phyloP scores from a whole-genome alignment of 2,888 invertebrate genomes.

The Lepidocyrtoides sp. region DNA sequence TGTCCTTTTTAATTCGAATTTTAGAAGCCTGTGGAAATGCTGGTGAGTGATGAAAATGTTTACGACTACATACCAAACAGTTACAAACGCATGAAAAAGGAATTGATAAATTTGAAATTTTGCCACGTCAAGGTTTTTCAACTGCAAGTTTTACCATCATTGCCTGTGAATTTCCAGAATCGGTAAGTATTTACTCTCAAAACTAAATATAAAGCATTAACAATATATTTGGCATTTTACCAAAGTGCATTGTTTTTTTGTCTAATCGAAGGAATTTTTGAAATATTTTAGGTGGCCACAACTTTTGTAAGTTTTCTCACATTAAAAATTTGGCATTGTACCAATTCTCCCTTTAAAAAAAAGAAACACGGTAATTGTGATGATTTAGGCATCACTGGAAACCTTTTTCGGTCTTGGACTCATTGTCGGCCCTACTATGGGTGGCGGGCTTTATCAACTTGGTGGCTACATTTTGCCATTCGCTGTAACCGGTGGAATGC shows the following conservation, averaged over 20 bases:
- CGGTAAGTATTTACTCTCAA: too few relatives aligned
- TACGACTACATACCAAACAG: too few relatives aligned
- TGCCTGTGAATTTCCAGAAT: conserved; percentile 95
- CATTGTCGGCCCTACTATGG: conserved; percentile 88
- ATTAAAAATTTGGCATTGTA: too few relatives aligned
- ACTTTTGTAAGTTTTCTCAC: conserved; percentile 92
- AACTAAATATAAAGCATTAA: too few relatives aligned
- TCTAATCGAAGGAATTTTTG: too few relatives aligned
- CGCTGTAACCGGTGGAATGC: conserved; percentile 86
- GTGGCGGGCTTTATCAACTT: conserved; percentile 87
- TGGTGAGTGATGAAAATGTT: conserved; percentile 87
- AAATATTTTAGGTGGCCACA: too few relatives aligned
- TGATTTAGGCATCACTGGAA: conserved; percentile 88
- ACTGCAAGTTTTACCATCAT: conserved; percentile 95
- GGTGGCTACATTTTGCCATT: conserved; percentile 88
- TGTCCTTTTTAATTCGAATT: conserved; percentile 93
- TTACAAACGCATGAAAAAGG: too few relatives aligned
- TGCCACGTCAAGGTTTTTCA: conserved; percentile 88
- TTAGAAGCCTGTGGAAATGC: conserved; percentile 95
- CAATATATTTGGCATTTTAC: too few relatives aligned
- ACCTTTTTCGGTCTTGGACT: conserved; percentile 88
- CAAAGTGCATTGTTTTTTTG: too few relatives aligned
- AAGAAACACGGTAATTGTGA: too few relatives aligned
- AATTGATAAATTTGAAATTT: conserved; percentile 1
- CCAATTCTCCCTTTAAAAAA: too few relatives aligned